Conservation (phyloP, 2,113 vertebrate species). For the Panthera uncia region DNA sequence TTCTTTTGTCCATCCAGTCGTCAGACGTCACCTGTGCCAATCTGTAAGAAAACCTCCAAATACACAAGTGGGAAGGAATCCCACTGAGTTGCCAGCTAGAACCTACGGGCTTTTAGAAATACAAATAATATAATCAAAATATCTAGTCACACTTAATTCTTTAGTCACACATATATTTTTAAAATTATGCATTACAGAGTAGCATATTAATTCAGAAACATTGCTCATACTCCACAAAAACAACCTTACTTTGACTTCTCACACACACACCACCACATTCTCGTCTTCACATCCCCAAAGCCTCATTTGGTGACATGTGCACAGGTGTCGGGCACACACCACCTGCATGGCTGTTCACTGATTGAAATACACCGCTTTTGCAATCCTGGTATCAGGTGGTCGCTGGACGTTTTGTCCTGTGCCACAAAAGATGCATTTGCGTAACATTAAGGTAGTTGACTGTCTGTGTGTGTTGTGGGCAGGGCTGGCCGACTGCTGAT, state of each 20-base stretch:
- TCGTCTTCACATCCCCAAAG: background rate
- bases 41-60: background rate
- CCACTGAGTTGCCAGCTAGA: background rate
- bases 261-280: background rate
- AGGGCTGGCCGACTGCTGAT: background rate
- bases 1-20: background rate
- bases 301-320: background rate
- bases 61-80: background rate
- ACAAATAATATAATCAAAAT: background rate
- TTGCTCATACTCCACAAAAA: background rate
- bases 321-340: background rate
- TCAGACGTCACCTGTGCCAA: background rate
- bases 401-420: background rate
- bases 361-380: background rate
- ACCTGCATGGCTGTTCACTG: background rate
- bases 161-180: background rate
- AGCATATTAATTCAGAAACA: conserved; percentile 30
- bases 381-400: background rate
- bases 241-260: background rate
- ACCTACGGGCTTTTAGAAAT: background rate
- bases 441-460: background rate
- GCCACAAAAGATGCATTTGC: background rate
- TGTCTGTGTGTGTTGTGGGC: background rate
- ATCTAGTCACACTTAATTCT: background rate
- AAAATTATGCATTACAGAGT: background rate